Base-by-base conservation (phyloP, 2,113 vertebrate species). In the Percina caprodes region DNA sequence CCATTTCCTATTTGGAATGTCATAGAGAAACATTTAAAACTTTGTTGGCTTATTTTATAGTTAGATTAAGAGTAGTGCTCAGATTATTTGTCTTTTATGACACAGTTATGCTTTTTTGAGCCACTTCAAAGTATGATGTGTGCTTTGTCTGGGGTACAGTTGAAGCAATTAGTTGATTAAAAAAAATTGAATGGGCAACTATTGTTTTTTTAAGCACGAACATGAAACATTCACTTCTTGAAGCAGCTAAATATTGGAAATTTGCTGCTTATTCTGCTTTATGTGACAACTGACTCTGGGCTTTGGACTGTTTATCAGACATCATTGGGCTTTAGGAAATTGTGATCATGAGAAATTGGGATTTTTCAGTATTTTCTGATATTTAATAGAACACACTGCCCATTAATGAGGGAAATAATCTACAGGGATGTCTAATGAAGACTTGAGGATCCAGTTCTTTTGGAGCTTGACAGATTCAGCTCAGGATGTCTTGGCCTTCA, bases 1-100 rank as follows among this genome's bases (percentile, higher is more conserved):
- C 60, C 23, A 56, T 45, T 62, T 23, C n/a, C 48, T 73, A 16
- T 69, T 74, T 69, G 39, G 21, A 61, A n/a, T 58, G 60, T 60
- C 23, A 68, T 55, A 61, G 73, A 73, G 68, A 78, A 73, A 51
- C 10, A 0, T 67, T 59, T 33, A 59, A 67, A 35, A 39, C 16
- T 46, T 73, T 72, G 30, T 62, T 73, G 59, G 10, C 9, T 54
- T 58, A 42, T 66, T 77, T n/a, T 9, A 26, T 58, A 12, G 60
- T 51, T 6, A 33, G 33, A 77, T 49, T 12, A 48, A 42, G 56
- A 54, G 16, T 30, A 23, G 42, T 30, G 66, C 24, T 71, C 24
- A 33, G 14, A 18, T 14, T 66, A 2, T 76, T 30, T 55, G 6
- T 13, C 16, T 5, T 52, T 15, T 5, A 23, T n/a, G 15, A n/a